Percentiles rank a stretch among this genome's conserved stretches.
These are phyloP conservation scores for Burhinus oedicnemus DNA, from an alignment of 2,113 vertebrate genomes.

Conservation along the genomic window DNA sequence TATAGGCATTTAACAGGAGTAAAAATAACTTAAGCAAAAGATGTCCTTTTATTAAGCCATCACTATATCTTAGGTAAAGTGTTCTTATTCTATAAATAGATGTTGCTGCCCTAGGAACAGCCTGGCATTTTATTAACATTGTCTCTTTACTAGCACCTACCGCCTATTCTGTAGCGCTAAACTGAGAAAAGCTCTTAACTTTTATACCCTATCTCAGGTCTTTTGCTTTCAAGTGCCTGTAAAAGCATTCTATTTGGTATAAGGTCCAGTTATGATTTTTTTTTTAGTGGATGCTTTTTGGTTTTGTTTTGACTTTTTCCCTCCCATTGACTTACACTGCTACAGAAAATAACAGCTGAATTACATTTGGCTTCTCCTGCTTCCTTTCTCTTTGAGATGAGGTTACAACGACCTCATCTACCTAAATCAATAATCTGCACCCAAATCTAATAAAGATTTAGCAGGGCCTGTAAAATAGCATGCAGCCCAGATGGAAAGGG, in stretches of 20 bases:
- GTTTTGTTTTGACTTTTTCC: background rate
- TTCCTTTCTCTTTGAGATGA: slow-evolving; percentile 55
- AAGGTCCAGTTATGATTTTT: background rate
- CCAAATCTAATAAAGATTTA: slow-evolving; percentile 70
- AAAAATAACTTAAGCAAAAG: slow-evolving; percentile 48
- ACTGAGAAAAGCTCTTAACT: background rate
- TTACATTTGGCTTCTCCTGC: slow-evolving; percentile 48
- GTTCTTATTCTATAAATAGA: slow-evolving; percentile 26
- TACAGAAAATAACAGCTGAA: slow-evolving; percentile 43
- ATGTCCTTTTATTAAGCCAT: slow-evolving; percentile 16
- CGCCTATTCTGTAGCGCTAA: background rate
- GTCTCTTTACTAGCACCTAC: background rate
- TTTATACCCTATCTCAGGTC: background rate
- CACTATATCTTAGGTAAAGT: background rate
- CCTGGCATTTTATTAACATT: background rate
- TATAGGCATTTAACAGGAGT: background rate
- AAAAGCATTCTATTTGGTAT: background rate
- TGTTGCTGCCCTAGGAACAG: background rate
- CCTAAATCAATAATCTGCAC: slow-evolving; percentile 67
- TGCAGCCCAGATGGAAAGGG: slow-evolving; percentile 63
- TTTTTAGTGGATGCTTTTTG: background rate
- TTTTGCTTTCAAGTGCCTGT: background rate
- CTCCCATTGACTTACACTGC: background rate
- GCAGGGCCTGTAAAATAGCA: slow-evolving; percentile 44
- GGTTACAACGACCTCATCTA: slow-evolving; percentile 59